Evolutionary conservation across 2,113 vertebrate genomes (phyloP).

Genomic region (Podiceps cristatus): DNA sequence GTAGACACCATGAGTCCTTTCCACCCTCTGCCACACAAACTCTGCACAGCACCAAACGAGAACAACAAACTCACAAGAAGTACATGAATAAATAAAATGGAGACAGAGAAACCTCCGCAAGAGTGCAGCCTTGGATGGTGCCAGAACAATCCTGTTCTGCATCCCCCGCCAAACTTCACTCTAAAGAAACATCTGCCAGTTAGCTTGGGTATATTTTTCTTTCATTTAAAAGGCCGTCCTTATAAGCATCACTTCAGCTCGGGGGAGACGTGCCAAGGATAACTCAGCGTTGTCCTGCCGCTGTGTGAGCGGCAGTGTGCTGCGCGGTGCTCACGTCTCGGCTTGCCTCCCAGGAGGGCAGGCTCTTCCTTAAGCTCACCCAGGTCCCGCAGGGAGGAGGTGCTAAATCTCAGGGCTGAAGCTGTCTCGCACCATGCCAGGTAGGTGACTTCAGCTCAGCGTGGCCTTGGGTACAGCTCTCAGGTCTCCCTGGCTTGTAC

Average conservation of each 20-base stretch:
- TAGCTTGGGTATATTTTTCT: not conserved
- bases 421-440: not conserved
- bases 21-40: not conserved
- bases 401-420: not conserved
- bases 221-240: not conserved
- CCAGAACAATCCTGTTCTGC: not conserved
- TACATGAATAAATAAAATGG: not conserved
- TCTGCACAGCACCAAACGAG: not conserved
- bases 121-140: not conserved
- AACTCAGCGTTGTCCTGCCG: not conserved
- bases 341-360: not conserved
- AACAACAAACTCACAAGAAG: not conserved
- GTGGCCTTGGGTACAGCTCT: not conserved
- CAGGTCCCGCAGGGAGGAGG: not conserved
- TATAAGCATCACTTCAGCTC: not conserved
- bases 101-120: not conserved
- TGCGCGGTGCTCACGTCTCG: not conserved
- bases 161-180: not conserved
- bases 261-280: not conserved
- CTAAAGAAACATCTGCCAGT: not conserved
- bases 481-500: not conserved
- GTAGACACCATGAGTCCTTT: not conserved
- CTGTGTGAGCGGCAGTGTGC: not conserved
- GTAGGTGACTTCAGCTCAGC: accelerated
- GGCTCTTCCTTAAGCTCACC: not conserved